Conservation (phyloP, 2,888 invertebrate genomes). For the Belgica antarctica region DNA sequence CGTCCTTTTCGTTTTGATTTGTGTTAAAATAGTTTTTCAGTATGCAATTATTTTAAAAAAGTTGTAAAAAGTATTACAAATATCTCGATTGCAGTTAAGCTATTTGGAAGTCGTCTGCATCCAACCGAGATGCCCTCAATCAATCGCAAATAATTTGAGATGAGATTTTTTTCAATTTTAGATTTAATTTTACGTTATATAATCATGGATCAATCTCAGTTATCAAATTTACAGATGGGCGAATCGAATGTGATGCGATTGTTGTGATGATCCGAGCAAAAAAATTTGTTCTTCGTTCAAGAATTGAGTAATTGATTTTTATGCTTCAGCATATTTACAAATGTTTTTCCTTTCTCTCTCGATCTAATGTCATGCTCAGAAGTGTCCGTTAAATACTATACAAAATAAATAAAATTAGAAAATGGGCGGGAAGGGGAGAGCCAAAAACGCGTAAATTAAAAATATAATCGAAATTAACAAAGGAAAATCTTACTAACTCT, state of each 20-base stretch:
- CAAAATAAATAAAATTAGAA: slow-evolving; percentile 37
- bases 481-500: slow-evolving; percentile 3
- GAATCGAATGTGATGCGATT: slow-evolving; percentile 18
- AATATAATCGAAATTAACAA: slow-evolving; percentile 33
- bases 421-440: not conserved
- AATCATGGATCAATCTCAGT: not conserved
- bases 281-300: not conserved
- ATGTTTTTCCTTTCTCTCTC: slow-evolving; percentile 13
- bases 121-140: too few relatives aligned
- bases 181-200: slow-evolving; percentile 1
- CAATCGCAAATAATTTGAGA: too few relatives aligned
- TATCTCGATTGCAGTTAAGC: too few relatives aligned
- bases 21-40: not conserved
- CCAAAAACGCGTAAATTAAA: slow-evolving; percentile 23
- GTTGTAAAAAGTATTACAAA: too few relatives aligned
- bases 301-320: slow-evolving; percentile 37
- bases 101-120: too few relatives aligned
- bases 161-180: not conserved
- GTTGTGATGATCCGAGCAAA: slow-evolving; percentile 3
- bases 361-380: not conserved
- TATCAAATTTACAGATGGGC: not conserved
- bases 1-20: not conserved
- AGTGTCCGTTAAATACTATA: slow-evolving; percentile 11
- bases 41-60: too few relatives aligned
- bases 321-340: slow-evolving; percentile 42